Evolutionary conservation across 2,888 invertebrate species (phyloP), one percentile per base, ranked within the genome.

Genomic region (Tipula lateralis): DNA sequence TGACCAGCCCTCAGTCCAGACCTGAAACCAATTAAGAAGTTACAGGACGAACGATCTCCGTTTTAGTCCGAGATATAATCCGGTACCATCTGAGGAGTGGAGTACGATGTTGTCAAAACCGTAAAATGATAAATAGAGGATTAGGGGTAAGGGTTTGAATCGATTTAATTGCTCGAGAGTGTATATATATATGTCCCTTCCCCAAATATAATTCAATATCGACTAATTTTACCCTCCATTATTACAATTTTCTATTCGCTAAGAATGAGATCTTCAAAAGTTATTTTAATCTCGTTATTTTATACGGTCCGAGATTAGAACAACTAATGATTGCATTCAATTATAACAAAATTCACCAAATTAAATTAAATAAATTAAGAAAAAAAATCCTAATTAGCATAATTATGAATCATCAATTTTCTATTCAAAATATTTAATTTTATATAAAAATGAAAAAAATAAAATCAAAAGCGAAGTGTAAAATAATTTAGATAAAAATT

Each of bases 321-420:
- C 16, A 44, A 66, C 66, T 66, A 66, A 66, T 66, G 24, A 66
- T 66, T 66, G 1, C 19, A 66, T 66, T 66, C 66, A 66, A 24
- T 66, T 66, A 66, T 44, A n/a, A 13, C n/a, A 44, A n/a, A 44
- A 44, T 44, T n/a, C 16, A 44, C 44, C 44, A 44, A 44, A 44
- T 44, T 44, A 44, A 13, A 44, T 44, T 4, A 44, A 44, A 44
- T 66, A 66, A 12, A 66, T 19, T 50, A 50, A 16, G 44, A 44
- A 16, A 44, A 66, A 66, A 66, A 66, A 66, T 66, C 24, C 16
- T 66, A 66, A 66, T 66, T 66, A 1, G 24, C 66, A 24, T 66
- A 24, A 66, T 66, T 66, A 66, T 66, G 66, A 66, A 66, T 66
- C 66, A 66, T 66, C 66, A 66, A 66, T 66, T 66, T 66, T 66